Evolutionary conservation across 2,797 vertebrate species (phyloP).

Genomic region (Discoglossus pictus): DNA sequence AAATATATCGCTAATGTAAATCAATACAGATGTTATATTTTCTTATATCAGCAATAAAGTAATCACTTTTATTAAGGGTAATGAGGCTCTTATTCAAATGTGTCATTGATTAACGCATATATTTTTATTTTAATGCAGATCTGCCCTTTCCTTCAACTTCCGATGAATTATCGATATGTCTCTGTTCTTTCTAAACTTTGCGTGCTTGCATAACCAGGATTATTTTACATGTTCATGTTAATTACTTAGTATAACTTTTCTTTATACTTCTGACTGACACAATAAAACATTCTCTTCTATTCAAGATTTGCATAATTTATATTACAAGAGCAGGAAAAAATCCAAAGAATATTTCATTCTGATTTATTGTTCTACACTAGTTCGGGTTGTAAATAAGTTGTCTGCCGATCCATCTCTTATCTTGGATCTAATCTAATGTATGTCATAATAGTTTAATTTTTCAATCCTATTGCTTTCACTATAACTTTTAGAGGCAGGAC

Average conservation of each 20-base stretch:
- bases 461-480: conserved; percentile 54
- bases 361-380: conserved; percentile 7
- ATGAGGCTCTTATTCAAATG: neutral
- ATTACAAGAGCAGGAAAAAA: conserved; percentile 60
- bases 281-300: neutral
- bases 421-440: conserved; percentile 52
- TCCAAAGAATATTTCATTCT: conserved; percentile 59
- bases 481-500: conserved; percentile 50
- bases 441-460: conserved; percentile 53
- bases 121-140: too few relatives aligned
- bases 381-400: conserved; percentile 21
- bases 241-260: too few relatives aligned
- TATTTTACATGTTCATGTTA: too few relatives aligned
- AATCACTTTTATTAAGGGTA: conserved; percentile 2
- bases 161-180: too few relatives aligned
- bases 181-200: too few relatives aligned
- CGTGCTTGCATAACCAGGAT: too few relatives aligned
- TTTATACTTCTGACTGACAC: too few relatives aligned
- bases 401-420: conserved; percentile 58
- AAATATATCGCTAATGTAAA: neutral
- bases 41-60: neutral
- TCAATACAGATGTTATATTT: neutral
- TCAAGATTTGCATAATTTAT: conserved; percentile 65
- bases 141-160: neutral
- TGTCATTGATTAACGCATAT: neutral